These are phyloP conservation scores for Picathartes gymnocephalus DNA, from an alignment of 2,113 vertebrate genomes.

Conservation along the genomic window DNA sequence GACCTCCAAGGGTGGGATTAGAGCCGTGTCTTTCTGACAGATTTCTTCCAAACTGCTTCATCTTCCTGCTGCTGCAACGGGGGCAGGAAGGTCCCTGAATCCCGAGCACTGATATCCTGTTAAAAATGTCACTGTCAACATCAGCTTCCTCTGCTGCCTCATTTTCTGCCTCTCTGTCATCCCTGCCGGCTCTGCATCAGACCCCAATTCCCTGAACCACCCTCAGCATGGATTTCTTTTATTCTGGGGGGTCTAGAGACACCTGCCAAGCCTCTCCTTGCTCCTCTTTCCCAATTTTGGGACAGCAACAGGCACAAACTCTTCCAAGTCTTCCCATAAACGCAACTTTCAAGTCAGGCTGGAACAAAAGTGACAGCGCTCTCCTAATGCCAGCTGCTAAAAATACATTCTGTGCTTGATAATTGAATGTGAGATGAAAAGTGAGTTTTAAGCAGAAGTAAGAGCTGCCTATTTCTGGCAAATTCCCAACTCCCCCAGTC, in stretches of 20 bases:
- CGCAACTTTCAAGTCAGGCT: background rate
- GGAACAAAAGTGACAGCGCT: background rate
- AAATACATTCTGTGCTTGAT: background rate
- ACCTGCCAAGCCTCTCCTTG: background rate
- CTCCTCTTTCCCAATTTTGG: background rate
- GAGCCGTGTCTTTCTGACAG: rapidly evolving
- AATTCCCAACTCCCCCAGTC: background rate
- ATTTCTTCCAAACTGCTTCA: background rate
- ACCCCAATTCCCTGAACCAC: background rate
- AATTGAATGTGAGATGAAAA: slow-evolving; percentile 23
- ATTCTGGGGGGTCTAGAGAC: background rate
- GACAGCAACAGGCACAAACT: background rate
- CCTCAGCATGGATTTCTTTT: background rate
- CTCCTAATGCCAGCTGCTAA: background rate
- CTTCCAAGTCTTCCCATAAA: background rate
- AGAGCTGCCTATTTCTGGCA: slow-evolving; percentile 19
- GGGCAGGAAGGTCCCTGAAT: background rate
- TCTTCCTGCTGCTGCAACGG: background rate
- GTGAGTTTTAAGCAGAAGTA: background rate
- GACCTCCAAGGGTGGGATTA: background rate
- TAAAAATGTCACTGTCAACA: background rate
- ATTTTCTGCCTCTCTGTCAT: background rate
- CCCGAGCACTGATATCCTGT: background rate
- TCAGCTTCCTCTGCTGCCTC: background rate
- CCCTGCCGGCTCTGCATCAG: background rate